Base-by-base conservation (phyloP, 1,140 invertebrate genomes). In the Zaprionus taronus region DNA sequence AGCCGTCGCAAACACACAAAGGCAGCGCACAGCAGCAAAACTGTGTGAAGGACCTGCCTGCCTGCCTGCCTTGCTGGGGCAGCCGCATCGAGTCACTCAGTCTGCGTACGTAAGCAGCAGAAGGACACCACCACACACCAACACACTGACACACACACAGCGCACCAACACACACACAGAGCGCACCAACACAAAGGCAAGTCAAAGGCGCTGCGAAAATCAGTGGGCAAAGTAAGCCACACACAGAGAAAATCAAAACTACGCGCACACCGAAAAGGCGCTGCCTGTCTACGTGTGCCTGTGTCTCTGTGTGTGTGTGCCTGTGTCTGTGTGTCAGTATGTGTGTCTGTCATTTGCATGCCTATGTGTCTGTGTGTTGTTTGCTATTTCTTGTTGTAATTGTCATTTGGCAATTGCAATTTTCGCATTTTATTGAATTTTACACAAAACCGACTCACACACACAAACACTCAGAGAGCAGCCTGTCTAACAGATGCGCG, bases 61-160 rank as follows among this genome's bases (percentile, higher is more conserved):
- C 72, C 64, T 66, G 85, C 66, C 85, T 90, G 81, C 79, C 64
- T 47, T 20, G 41, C 41, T 47, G 64, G 65, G 81, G 79, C 85
- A 89, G 85, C 84, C 84, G 84, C 86, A 85, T 82, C 85, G 85
- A 90, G 85, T 90, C 85, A 90, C 72, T 90, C 86, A 90, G 85
- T 90, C 86, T 90, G 85, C 86, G 86, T 89, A 91, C 85, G 85
- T 90, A 90, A 90, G 85, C 85, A 62, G 65, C 70, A 62, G 69
- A 81, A 66, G 80, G 65, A 63, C 72, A 73, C 60, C 71, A 67
- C 61, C 65, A 75, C 24, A 74, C 68, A 65, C 44, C 36, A 24
- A 65, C 49, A 80, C 36, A 69, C 62, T 56, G 20, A 62, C 20
- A 58, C 51, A 49, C 28, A 67, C 53, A 81, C 49, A 65, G 24